These are phyloP conservation scores for Panorpa germanica DNA, from an alignment of 2,888 invertebrate species.

Conservation along the genomic window DNA sequence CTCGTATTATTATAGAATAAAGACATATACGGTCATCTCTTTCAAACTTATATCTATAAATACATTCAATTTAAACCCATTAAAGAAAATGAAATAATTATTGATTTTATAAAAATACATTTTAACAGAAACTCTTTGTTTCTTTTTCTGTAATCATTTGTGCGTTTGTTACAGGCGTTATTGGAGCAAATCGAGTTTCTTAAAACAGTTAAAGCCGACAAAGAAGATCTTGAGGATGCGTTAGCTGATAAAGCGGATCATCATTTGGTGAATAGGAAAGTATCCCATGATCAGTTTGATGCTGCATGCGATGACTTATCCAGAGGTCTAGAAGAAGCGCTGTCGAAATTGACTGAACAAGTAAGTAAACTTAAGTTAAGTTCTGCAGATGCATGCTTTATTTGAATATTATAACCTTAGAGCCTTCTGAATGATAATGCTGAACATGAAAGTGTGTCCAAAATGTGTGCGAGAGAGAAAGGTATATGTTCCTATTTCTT, in stretches of 20 bases:
- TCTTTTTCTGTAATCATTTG: too few relatives aligned
- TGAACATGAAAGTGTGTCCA: too few relatives aligned
- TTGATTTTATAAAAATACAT: too few relatives aligned
- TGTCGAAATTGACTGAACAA: constrained; percentile 38
- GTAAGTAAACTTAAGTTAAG: constrained; percentile 22
- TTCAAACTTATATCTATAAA: too few relatives aligned
- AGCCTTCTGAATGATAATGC: neutral
- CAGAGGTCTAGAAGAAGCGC: constrained; percentile 39
- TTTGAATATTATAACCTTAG: neutral
- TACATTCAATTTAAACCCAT: too few relatives aligned
- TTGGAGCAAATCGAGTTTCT: constrained; percentile 44
- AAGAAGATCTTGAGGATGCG: constrained; percentile 48
- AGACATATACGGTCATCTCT: too few relatives aligned
- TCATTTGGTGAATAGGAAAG: constrained; percentile 46
- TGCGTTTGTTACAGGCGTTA: constrained; percentile 28
- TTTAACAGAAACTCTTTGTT: too few relatives aligned
- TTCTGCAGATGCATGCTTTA: neutral
- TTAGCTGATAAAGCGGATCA: constrained; percentile 59
- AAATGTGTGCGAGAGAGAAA: too few relatives aligned
- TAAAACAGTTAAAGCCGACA: constrained; percentile 46
- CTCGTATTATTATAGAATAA: too few relatives aligned
- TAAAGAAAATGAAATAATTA: too few relatives aligned
- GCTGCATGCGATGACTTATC: constrained; percentile 46
- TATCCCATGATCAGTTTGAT: constrained; percentile 53
- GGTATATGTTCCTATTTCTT: too few relatives aligned